Evolutionary conservation across 2,888 invertebrate genomes (phyloP), one percentile per base, ranked within the genome.

Genomic region (Lacanobia wlatinum): DNA sequence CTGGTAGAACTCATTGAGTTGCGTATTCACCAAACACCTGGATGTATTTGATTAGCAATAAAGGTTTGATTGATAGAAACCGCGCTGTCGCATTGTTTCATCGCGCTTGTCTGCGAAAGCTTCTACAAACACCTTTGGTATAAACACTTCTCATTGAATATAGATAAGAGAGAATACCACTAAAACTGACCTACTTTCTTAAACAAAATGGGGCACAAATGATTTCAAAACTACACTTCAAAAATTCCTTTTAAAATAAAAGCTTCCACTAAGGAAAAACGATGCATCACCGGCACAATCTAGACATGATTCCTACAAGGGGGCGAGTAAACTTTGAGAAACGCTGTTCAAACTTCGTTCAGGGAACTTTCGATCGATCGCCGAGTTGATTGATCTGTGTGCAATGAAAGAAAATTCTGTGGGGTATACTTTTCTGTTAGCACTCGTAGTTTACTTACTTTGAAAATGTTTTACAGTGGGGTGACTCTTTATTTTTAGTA

Each of bases 331-430:
- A 84, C 71, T 84, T 86, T 84, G 86, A 80, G 82, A 84, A 38
- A 48, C 80, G 21, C 38, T 73, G 74, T 48, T 48, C 34, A 65
- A 84, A 84, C 69, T 84, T 78, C 60, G 69, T 76, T 85, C 71
- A 8, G n/a, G 52, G 58, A 80, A 73, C 71, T 79, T 53, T 63
- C 74, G 66, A 82, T 85, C 84, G 72, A 83, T 62, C 59, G 46
- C 18, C 7, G 66, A 73, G 69, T 72, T 85, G 85, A 85, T 87
- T 79, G 85, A 85, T 85, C 74, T 78, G 74, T 78, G 56, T 34
- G 60, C 59, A 63, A 52, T 73, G 76, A 73, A 77, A 82, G 73
- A 63, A 71, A 75, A 72, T 70, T 84, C 53, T 69, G 43, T 10
- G 43, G 50, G 28, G 38, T 46, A 60, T 70, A 65, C 50, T 71